Conservation (phyloP, 2,113 vertebrate species). For the Grammomys surdaster region DNA sequence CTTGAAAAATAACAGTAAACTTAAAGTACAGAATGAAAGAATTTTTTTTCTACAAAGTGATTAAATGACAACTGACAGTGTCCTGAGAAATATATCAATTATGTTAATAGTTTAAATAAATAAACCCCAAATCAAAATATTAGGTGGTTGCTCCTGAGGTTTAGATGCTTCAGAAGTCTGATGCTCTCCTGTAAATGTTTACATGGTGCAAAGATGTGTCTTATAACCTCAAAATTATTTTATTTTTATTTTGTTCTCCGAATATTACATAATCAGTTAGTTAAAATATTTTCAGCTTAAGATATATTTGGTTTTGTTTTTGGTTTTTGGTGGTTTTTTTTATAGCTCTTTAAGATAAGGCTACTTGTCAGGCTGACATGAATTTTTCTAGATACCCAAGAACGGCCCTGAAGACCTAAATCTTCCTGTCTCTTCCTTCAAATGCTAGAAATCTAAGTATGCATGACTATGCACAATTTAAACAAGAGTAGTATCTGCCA, state of each 20-base stretch:
- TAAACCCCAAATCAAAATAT: neutral
- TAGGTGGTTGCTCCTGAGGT: neutral
- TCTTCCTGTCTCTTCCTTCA: too few species aligned
- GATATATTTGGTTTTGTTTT: neutral
- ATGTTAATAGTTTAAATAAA: neutral
- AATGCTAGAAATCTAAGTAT: neutral
- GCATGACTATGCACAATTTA: neutral
- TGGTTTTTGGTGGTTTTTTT: neutral
- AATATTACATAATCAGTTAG: neutral
- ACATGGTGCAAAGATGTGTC: neutral
- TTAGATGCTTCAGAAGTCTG: neutral
- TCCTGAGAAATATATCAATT: neutral
- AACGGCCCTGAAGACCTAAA: neutral
- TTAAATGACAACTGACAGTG: neutral
- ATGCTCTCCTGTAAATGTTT: neutral
- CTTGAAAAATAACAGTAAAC: neutral
- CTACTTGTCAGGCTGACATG: neutral
- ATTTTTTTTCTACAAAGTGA: neutral
- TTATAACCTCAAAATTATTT: neutral
- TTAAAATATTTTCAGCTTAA: neutral
- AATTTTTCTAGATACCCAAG: neutral
- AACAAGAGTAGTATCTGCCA: neutral
- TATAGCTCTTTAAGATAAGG: neutral
- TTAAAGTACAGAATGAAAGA: neutral
- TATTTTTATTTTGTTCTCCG: neutral